Base-by-base conservation (phyloP, 2,113 vertebrate genomes). In the Limnothrissa miodon region DNA sequence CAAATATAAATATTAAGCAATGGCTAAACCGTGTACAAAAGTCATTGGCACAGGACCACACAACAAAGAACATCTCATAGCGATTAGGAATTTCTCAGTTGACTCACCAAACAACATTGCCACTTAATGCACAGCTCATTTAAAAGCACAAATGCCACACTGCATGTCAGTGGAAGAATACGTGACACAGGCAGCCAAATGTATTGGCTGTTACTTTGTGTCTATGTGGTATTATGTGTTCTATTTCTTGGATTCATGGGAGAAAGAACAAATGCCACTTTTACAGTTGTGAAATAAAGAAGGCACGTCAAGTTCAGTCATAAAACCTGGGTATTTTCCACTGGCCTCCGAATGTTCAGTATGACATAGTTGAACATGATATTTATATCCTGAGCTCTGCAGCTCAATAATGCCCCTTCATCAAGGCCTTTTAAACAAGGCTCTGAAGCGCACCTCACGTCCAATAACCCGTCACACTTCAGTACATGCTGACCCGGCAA, bases 151-250 rank as follows among this genome's bases (percentile, higher is more conserved):
- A 83, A 83, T 86, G 83, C 84, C 84, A 42, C 33, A 80, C 80
- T 85, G n/a, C 78, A 85, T 85, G 80, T 87, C 29, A 66, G 53
- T 21, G 62, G 82, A 87, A 81, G 29, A 82, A 53, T 83, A 70
- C 23, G 42, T 1, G 2, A 29, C 53, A 46, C 45, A 48, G 7
- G 25, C 36, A 79, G 45, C 39, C 45, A 80, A 82, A 80, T 88
- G 88, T 86, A 88, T 88, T 84, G 85, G 81, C 83, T 86, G 87
- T 82, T 86, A 79, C 80, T 25, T 79, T 86, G 46, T 33, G 79
- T 84, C 45, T 79, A 42, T 44, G 33, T n/a, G 82, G 46, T 45
- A 79, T 48, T 81, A 59, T 83, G 11, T 70, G 53, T 80, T 39
- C 36, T 81, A 42, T 74, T 51, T 29, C 42, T 45, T 56, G 3